Base-by-base conservation (phyloP, 2,888 invertebrate genomes). In the Hemistola chrysoprasaria region DNA sequence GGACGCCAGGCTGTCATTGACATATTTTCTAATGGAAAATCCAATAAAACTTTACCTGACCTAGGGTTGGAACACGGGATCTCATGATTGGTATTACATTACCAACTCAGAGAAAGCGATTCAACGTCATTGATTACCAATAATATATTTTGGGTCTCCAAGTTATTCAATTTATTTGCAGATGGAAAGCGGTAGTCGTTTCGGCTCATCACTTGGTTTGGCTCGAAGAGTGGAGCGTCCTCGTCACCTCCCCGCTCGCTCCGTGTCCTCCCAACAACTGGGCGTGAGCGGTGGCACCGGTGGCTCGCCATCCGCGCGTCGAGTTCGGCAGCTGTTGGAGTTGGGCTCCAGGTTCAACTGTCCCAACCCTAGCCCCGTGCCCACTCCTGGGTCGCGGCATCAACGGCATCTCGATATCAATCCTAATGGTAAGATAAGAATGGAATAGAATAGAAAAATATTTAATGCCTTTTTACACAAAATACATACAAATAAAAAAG, bases 331-430 rank as follows among this genome's bases (percentile, higher is more conserved):
- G 69, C 84, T 96, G 16, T 81, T 96, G 44, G 96, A 96, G 64
- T 86, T 96, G 42, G 91, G 72, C 59, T 91, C 68, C 65, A 90
- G 64, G 64, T 91, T 89, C 42, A 91, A 90, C 61, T 91, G 91
- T 31, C 93, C 93, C 1, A 92, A 92, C 51, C 92, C 92, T 11
- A 94, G 94, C 67, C 94, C 94, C 0, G 94, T 94, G 29, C 94
- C 93, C 0, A 95, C 95, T 41, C 94, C 95, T 3, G 92, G 95
- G 39, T 94, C 95, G 8, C 92, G 95, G 34, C 91, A 95, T 66
- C 94, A 95, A 47, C 90, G 94, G 66, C 94, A 93, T 76, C 90
- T 97, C 56, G 96, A 97, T 78, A 96, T 97, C 59, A 97, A 97
- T 90, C 95, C 96, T 65, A 96, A 95, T 67, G 96, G 94, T 94